Percentiles rank a stretch among this genome's conserved stretches.
Evolutionary conservation across 2,888 invertebrate species (phyloP).

Genomic region (Polietes domitor): DNA sequence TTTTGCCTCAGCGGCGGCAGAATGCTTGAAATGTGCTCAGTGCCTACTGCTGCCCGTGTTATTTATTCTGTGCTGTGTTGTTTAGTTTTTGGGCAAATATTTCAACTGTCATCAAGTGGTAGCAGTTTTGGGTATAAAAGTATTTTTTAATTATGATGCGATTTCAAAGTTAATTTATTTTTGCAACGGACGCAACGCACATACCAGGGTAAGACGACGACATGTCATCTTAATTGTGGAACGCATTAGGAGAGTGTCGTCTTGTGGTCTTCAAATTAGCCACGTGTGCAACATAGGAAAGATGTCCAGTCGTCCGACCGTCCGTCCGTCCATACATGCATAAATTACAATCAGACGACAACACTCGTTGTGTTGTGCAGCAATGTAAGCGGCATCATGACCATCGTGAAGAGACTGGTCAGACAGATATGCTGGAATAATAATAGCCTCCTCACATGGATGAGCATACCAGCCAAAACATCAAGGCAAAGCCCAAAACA

Average conservation of each 20-base stretch:
- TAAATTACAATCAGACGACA: conserved; percentile 65
- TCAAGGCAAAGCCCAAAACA: conserved; percentile 33
- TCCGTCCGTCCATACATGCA: conserved; percentile 19
- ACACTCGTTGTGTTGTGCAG: conserved; percentile 36
- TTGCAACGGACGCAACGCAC: neutral
- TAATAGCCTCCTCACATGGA: neutral
- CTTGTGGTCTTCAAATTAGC: conserved; percentile 47
- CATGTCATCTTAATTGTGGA: conserved; percentile 33
- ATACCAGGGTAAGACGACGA: neutral
- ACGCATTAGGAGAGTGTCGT: neutral
- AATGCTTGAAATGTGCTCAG: conserved; percentile 44
- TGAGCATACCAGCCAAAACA: neutral
- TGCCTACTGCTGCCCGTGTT: conserved; percentile 21
- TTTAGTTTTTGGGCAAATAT: conserved; percentile 60
- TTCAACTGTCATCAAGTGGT: conserved; percentile 63
- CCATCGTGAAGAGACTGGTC: conserved; percentile 2
- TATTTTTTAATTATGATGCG: conserved; percentile 40
- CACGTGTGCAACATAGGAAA: conserved; percentile 61
- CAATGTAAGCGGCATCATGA: neutral
- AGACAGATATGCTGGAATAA: conserved; percentile 27
- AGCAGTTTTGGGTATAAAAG: conserved; percentile 39
- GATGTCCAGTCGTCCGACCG: neutral
- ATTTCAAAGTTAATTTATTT: conserved; percentile 20
- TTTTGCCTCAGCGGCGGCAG: neutral
- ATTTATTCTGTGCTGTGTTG: conserved; percentile 10